A percentile compares a stretch with the other conserved stretches of the same genome.
These are phyloP conservation scores for Dendrolimus punctatus DNA, from an alignment of 1,140 invertebrate species.

Conservation along the genomic window DNA sequence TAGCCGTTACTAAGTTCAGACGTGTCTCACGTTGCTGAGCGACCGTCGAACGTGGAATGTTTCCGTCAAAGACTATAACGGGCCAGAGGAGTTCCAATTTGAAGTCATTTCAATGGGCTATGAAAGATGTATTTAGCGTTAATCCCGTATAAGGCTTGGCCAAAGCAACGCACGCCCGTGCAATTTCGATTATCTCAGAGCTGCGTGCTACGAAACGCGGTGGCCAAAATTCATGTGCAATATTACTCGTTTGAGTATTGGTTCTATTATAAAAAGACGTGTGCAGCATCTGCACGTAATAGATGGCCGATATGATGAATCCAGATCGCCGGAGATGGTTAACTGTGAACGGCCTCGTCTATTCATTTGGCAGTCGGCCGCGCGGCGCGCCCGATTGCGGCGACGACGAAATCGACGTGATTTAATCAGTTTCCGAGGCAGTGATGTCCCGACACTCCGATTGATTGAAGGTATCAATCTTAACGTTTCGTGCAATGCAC, in stretches of 20 bases:
- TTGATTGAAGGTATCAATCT: slow-evolving; percentile 68
- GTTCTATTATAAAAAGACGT: too few species aligned
- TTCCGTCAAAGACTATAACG: neutral
- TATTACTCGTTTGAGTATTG: neutral
- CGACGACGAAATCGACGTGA: slow-evolving; percentile 58
- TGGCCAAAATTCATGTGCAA: neutral
- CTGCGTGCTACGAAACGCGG: neutral
- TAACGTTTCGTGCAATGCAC: slow-evolving; percentile 49
- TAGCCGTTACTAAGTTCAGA: slow-evolving; percentile 10
- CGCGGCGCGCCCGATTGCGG: neutral
- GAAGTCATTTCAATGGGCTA: too few species aligned
- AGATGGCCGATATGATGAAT: slow-evolving; percentile 39
- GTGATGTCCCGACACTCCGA: slow-evolving; percentile 52
- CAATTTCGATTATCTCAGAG: too few species aligned
- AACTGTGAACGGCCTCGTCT: slow-evolving; percentile 21
- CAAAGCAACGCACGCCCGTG: too few species aligned
- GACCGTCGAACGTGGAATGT: neutral
- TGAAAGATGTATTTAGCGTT: too few species aligned
- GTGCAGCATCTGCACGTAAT: slow-evolving; percentile 13
- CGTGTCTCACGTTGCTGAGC: slow-evolving; percentile 2
- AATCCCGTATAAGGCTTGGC: too few species aligned
- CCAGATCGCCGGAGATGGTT: slow-evolving; percentile 42
- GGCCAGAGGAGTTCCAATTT: neutral
- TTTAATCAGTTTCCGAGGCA: slow-evolving; percentile 58
- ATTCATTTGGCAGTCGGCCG: slow-evolving; percentile 24